Evolutionary conservation across 2,797 vertebrate species (phyloP).

Genomic region (Pteronotus mesoamericanus): DNA sequence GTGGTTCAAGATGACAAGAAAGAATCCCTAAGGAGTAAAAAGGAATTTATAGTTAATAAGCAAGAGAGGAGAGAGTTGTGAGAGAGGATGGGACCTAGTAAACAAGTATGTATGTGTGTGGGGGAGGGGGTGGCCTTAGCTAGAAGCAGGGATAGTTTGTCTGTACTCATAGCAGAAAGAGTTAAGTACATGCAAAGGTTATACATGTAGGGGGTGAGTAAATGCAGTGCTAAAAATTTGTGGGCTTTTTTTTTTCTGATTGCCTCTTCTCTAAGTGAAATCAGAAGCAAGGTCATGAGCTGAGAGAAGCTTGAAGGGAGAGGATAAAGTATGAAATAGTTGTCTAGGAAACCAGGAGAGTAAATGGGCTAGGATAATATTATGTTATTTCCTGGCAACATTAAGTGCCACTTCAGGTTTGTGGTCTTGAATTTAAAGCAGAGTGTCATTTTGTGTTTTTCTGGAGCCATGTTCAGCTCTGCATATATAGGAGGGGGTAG

Average conservation of each 20-base stretch:
- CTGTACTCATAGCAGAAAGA: background rate
- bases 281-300: slow-evolving; percentile 53
- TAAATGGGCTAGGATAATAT: slow-evolving; percentile 69
- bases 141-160: background rate
- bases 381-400: slow-evolving; percentile 70
- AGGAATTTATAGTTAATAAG: background rate
- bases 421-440: slow-evolving; percentile 62
- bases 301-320: slow-evolving; percentile 55
- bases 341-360: slow-evolving; percentile 69
- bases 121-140: background rate
- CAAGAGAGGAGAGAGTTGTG: background rate
- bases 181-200: background rate
- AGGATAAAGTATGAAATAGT: slow-evolving; percentile 62
- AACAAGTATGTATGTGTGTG: background rate
- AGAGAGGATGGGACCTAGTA: background rate
- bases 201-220: background rate
- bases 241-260: slow-evolving; percentile 48
- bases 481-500: background rate
- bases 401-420: slow-evolving; percentile 70
- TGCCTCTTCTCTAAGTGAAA: slow-evolving; percentile 57
- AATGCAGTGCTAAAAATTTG: background rate
- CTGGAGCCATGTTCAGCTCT: background rate
- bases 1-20: slow-evolving; percentile 24
- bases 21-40: background rate
- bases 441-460: slow-evolving; percentile 48